Base-by-base conservation (phyloP, 2,113 vertebrate species). In the Isurus oxyrinchus region DNA sequence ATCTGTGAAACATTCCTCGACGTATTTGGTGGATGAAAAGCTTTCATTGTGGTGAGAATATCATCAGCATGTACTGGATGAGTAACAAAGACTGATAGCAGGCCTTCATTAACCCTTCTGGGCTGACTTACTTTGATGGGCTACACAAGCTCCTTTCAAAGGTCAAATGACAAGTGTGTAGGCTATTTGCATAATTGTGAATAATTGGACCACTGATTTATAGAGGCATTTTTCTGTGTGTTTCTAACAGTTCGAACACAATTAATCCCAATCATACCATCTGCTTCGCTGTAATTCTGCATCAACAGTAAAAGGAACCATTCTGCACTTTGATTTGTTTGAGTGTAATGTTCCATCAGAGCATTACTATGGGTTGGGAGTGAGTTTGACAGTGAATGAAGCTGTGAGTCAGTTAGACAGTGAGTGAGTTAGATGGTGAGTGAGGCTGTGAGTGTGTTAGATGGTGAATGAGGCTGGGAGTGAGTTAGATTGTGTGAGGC, bases 131-230 rank as follows among this genome's bases (percentile, higher is more conserved):
- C 14, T 95, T 53, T 95, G 66, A 53, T 95, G 21, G 23, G 94
- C 44, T 72, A 72, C 44, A 72, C 49, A 66, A 2, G 67, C 94
- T 95, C 66, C 16, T 53, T 95, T 95, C 44, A 95, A 95, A 72
- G 67, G 40, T 72, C 94, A 95, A 72, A 95, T 72, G 67, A 95
- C 94, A 95, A 72, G 55, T 23, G 23, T 49, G 66, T 72, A 72
- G 66, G 66, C 63, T 69, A 69, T 95, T 69, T 95, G 94, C 67
- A 72, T 95, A 95, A 95, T 95, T 95, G 67, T 76, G 66, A 72
- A 69, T 95, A 95, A 95, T 69, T 95, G 66, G 63, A 69, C 63
- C 40, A 95, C 44, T 31, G 94, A 95, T 13, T 49, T 69, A 95
- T 49, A 76, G 69, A 95, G 63, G 44, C 19, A 72, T 72, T 95